These are phyloP conservation scores for Phrynosoma platyrhinos DNA, from an alignment of 2,113 vertebrate genomes.

Conservation along the genomic window DNA sequence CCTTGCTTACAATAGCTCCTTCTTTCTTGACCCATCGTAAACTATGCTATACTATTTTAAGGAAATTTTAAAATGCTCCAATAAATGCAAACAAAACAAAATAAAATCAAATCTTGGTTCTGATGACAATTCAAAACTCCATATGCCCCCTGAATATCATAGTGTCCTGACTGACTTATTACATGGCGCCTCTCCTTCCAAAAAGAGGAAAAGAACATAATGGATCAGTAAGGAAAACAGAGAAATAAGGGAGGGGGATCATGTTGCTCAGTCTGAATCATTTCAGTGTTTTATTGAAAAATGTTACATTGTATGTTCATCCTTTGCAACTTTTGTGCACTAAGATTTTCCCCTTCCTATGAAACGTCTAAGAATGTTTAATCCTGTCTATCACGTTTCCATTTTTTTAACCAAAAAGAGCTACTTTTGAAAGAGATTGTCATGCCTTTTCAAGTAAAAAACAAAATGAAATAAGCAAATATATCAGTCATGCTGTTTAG, in stretches of 20 bases:
- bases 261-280: conserved; percentile 58
- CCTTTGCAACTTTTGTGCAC: conserved; percentile 45
- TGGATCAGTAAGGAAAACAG: conserved; percentile 59
- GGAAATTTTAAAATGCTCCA: not conserved
- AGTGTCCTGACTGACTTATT: conserved; percentile 35
- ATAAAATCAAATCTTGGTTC: not conserved
- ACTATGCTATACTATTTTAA: too few species aligned
- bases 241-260: conserved; percentile 3
- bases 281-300: conserved; percentile 60
- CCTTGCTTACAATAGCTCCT: too few species aligned
- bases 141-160: conserved; percentile 30
- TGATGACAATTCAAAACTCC: conserved; percentile 42
- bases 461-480: conserved; percentile 57
- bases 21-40: too few species aligned
- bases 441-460: conserved; percentile 56
- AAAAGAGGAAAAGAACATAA: conserved; percentile 47
- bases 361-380: conserved; percentile 58
- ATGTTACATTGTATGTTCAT: conserved; percentile 47
- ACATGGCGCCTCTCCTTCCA: conserved; percentile 30
- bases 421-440: conserved; percentile 69
- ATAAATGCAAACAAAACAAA: conserved; percentile 13
- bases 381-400: conserved; percentile 64
- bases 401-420: conserved; percentile 73
- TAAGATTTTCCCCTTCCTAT: conserved; percentile 50
- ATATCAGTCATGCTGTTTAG: not conserved